Base-by-base conservation (phyloP, 2,888 invertebrate species). In the Strigamia maritima region DNA sequence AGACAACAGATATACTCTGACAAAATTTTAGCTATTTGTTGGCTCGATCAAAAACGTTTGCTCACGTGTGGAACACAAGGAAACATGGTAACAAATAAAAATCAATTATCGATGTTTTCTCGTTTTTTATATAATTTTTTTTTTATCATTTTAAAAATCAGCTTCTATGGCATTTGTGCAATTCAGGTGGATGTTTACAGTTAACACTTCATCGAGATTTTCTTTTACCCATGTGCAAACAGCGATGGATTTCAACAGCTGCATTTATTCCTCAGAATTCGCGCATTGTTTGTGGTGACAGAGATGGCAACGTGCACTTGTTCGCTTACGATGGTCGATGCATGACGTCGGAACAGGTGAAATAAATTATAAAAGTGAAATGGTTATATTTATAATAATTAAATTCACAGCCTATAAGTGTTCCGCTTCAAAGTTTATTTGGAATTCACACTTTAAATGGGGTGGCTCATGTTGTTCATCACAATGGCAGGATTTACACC, bases 31-130 rank as follows among this genome's bases (percentile, higher is more conserved):
- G 26, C 78, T 12, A 22, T 78, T 16, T 60, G 22, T 78, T 78
- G 78, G 78, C 65, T 78, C 19, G 78, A 78, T 31, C 49, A 78
- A 31, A 26, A 60, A 26, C 78, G 31, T 35, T 26, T 78, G 54
- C 60, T 78, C 19, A 78, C 78, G 10, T 78, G 78, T 78, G 78
- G 78, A 24, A 60, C 78, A 16, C 60, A 78, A 26, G 78, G 78
- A 24, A 78, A 78, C 19, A 78, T 78, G 78, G 78, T 78, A 31
- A 75, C 14, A 65, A 31, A 75, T 2, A 65, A 54, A 54, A 74
- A 19, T 74, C 4, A 12, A 24, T 74, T 19, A 31, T 31, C 6
- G 31, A 6, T n/a, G n/a, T 31, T 31, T 31, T 6, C 6, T 31
- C 12, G n/a, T 2, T 74, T 16, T 74, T 74, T 74, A 14, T 2